phyloP scores from a whole-genome alignment of 2,888 invertebrate species.

The Lutraria lutraria region DNA sequence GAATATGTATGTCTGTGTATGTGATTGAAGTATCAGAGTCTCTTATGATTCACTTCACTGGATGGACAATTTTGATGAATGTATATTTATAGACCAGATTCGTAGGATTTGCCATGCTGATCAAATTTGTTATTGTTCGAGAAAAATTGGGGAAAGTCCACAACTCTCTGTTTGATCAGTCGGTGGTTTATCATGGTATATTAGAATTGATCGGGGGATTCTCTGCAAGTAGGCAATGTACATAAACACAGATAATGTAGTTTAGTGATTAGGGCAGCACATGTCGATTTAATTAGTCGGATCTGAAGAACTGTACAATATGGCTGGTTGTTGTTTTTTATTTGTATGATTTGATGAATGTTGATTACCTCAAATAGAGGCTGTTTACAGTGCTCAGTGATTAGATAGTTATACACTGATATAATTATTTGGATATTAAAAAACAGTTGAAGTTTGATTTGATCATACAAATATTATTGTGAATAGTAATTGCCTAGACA shows the following conservation, averaged over 20 bases:
- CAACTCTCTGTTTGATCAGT: not conserved
- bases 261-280: not conserved
- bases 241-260: not conserved
- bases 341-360: too few relatives aligned
- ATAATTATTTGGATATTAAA: not conserved
- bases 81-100: not conserved
- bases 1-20: not conserved
- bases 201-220: not conserved
- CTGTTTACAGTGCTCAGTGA: not conserved
- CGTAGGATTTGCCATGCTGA: not conserved
- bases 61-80: slow-evolving; percentile 22
- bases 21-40: not conserved
- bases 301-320: not conserved
- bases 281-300: slow-evolving; percentile 8
- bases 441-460: not conserved
- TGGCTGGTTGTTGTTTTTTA: not conserved
- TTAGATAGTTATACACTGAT: not conserved
- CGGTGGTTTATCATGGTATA: not conserved
- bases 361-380: too few relatives aligned
- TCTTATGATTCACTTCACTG: not conserved
- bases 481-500: too few relatives aligned
- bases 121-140: not conserved
- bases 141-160: not conserved
- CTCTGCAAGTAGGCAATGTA: not conserved
- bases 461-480: too few relatives aligned